Evolutionary conservation across 1,140 invertebrate species (phyloP).

Genomic region (Homalodisca vitripennis): DNA sequence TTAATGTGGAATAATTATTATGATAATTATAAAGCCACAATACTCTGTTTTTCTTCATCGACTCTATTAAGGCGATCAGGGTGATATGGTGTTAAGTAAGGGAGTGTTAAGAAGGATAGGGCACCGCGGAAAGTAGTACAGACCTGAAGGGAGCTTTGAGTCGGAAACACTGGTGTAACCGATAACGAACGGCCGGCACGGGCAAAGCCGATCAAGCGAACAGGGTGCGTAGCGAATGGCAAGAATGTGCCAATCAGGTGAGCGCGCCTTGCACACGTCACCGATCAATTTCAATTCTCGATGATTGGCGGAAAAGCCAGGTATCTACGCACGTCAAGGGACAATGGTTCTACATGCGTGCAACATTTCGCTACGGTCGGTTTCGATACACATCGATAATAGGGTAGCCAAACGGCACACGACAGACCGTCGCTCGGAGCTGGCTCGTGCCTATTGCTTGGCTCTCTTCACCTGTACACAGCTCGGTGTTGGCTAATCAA

Average conservation of each 20-base stretch:
- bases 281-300: slow-evolving; percentile 22
- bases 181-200: too few species aligned
- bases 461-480: too few species aligned
- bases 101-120: too few species aligned
- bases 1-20: too few species aligned
- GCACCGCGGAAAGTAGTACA: too few species aligned
- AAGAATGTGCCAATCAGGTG: slow-evolving; percentile 25
- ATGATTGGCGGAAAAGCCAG: slow-evolving; percentile 25
- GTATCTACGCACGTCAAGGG: slow-evolving; percentile 1
- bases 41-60: too few species aligned
- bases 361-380: slow-evolving; percentile 12
- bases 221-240: background rate
- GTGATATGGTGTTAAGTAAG: too few species aligned
- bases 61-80: too few species aligned
- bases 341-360: slow-evolving; percentile 14
- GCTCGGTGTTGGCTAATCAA: too few species aligned
- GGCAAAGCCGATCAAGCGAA: background rate
- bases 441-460: background rate
- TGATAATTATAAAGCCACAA: too few species aligned
- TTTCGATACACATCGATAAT: slow-evolving; percentile 23
- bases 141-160: too few species aligned
- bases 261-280: background rate
- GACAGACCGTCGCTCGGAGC: background rate
- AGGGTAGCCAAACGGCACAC: slow-evolving; percentile 3
- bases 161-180: too few species aligned